Evolutionary conservation across 2,888 invertebrate genomes (phyloP).

Genomic region (Megastigmus dorsalis): DNA sequence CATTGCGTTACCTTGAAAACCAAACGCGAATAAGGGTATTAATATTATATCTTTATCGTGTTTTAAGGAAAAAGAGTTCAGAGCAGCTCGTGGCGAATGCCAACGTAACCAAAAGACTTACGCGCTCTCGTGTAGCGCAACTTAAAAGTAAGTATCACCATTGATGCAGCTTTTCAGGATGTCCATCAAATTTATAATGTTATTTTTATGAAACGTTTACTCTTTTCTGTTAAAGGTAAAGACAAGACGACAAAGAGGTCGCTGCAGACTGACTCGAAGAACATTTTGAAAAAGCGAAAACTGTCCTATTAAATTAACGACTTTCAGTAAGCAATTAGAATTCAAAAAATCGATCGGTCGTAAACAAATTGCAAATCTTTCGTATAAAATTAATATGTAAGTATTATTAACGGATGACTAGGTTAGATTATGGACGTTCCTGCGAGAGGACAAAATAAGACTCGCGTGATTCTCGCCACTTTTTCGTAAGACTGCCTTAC

Average conservation of each 20-base stretch:
- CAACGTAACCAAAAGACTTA: slow-evolving; percentile 60
- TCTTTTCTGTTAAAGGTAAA: slow-evolving; percentile 16
- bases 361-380: slow-evolving; percentile 43
- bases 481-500: slow-evolving; percentile 69
- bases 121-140: slow-evolving; percentile 67
- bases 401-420: slow-evolving; percentile 62
- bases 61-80: slow-evolving; percentile 61
- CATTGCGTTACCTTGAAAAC: slow-evolving; percentile 10
- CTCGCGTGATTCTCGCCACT: slow-evolving; percentile 60
- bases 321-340: slow-evolving; percentile 35
- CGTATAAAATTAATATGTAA: slow-evolving; percentile 50
- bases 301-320: slow-evolving; percentile 30
- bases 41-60: slow-evolving; percentile 23
- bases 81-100: slow-evolving; percentile 40
- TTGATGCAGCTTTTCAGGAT: neutral
- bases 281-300: slow-evolving; percentile 43
- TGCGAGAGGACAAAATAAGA: slow-evolving; percentile 56
- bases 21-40: neutral
- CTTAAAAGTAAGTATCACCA: slow-evolving; percentile 64
- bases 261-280: slow-evolving; percentile 29
- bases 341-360: slow-evolving; percentile 39
- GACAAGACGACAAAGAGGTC: slow-evolving; percentile 23
- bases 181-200: neutral
- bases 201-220: slow-evolving; percentile 3
- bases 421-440: slow-evolving; percentile 62